Base-by-base conservation (phyloP, 2,113 vertebrate genomes). In the Perognathus longimembris region DNA sequence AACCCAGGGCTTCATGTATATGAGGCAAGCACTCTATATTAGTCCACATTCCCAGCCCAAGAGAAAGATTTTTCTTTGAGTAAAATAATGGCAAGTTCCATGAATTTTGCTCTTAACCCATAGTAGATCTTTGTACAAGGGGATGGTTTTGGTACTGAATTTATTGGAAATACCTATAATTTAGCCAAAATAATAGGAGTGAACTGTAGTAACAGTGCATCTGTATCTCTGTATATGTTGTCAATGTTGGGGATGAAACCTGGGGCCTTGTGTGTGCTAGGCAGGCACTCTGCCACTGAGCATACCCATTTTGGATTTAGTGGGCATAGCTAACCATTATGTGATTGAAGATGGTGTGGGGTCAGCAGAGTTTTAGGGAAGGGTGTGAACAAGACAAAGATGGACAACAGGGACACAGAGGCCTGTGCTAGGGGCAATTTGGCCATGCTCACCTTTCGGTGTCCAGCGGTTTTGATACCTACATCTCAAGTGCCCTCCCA, bases 21-120 rank as follows among this genome's bases (percentile, higher is more conserved):
- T n/a, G n/a, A n/a, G n/a, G n/a, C n/a, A n/a, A n/a, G n/a, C n/a
- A n/a, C n/a, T n/a, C n/a, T n/a, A n/a, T n/a, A n/a, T n/a, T n/a
- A n/a, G n/a, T n/a, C n/a, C n/a, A n/a, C n/a, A n/a, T n/a, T n/a
- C n/a, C n/a, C n/a, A n/a, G n/a, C n/a, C n/a, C n/a, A 79, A 89
- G 32, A 74, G 50, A 17, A 54, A 54, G 67, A 50, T 76, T 75
- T 93, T 85, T 71, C 73, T 89, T 87, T 86, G 36, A 77, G 14
- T 73, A 8, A 61, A 64, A 20, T 76, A n/a, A 57, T 78, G 59
- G 24, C 34, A 77, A 17, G 8, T 67, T 54, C 61, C 40, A 1
- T 42, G 45, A 45, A n/a, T n/a, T n/a, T n/a, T n/a, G n/a, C n/a
- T n/a, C n/a, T n/a, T n/a, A n/a, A n/a, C n/a, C n/a, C n/a, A n/a